phyloP scores from a whole-genome alignment of 1,140 invertebrate genomes.

The Lordiphosa collinella region DNA sequence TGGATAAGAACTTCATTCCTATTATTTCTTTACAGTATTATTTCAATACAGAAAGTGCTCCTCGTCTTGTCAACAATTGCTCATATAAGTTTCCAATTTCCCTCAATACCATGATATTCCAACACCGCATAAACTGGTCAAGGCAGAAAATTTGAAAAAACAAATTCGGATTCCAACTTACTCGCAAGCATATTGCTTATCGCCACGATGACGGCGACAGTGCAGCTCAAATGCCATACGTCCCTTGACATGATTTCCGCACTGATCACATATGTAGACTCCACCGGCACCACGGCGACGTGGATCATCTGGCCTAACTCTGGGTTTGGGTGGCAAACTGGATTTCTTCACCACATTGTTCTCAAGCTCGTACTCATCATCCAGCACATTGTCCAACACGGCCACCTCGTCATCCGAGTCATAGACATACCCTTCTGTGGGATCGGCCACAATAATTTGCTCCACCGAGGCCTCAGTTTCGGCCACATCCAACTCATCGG shows the following conservation, averaged over 20 bases:
- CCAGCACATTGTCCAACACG: conserved; percentile 56
- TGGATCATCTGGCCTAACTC: conserved; percentile 44
- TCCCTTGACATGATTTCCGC: conserved; percentile 62
- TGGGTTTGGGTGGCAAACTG: conserved; percentile 53
- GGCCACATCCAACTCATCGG: conserved; percentile 45
- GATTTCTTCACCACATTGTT: conserved; percentile 57
- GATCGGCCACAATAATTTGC: conserved; percentile 46
- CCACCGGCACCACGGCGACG: conserved; percentile 53
- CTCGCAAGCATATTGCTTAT: conserved; percentile 67
- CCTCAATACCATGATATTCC: too few relatives aligned
- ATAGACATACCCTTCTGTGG: conserved; percentile 48
- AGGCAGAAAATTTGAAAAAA: too few relatives aligned
- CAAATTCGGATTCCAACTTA: conserved; percentile 22
- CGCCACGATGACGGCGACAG: conserved; percentile 63
- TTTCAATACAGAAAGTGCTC: too few relatives aligned
- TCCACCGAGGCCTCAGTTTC: conserved; percentile 36
- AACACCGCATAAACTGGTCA: too few relatives aligned
- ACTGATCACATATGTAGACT: conserved; percentile 64
- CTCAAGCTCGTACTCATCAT: conserved; percentile 60
- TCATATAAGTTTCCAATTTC: too few relatives aligned
- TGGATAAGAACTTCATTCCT: too few relatives aligned
- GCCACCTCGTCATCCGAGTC: conserved; percentile 64
- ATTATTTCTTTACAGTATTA: too few relatives aligned
- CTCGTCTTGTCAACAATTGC: too few relatives aligned
- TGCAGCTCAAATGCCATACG: conserved; percentile 65